Base-by-base conservation (phyloP, 2,797 vertebrate species). In the Fratercula arctica region DNA sequence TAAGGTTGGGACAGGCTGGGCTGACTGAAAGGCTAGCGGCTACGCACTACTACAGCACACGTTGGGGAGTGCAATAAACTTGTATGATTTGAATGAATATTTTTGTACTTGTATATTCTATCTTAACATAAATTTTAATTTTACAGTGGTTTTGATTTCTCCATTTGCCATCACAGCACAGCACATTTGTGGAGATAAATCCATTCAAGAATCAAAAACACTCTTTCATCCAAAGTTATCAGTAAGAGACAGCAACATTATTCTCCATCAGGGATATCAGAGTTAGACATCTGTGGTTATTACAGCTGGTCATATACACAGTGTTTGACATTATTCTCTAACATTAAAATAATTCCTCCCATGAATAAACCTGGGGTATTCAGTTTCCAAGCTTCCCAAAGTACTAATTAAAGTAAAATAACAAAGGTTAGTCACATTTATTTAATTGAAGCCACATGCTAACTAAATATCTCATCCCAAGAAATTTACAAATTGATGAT, bases 11-110 rank as follows among this genome's bases (percentile, higher is more conserved):
- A 26, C 37, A 54, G 37, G 19, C 14, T 89, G 29, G 33, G 7
- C 43, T 63, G 25, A 67, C 16, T 41, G 53, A 75, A 74, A 25
- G 3, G 9, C 45, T 77, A 46, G 33, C 19, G 75, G 31, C 26
- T 60, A n/a, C 18, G 1, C 48, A 74, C 5, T 19, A 5, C 39
- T n/a, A 16, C 16, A 60, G 19, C 26, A 66, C 0, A 1, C 6
- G 8, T 54, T 6, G 13, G 20, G 12, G 9, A 60, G 82, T 19
- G 14, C 9, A 76, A 82, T 59, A 69, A 35, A 73, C 79, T 33
- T 53, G 18, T 45, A 39, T 37, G 5, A 43, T 79, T 41, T 76
- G 24, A 8, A 29, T n/a, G 3, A 89, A 56, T 56, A 16, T 12
- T 70, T 31, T 24, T 60, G 8, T 72, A 67, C 28, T n/a, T 63